Base-by-base conservation (phyloP, 2,797 vertebrate species). In the Bradypus variegatus region DNA sequence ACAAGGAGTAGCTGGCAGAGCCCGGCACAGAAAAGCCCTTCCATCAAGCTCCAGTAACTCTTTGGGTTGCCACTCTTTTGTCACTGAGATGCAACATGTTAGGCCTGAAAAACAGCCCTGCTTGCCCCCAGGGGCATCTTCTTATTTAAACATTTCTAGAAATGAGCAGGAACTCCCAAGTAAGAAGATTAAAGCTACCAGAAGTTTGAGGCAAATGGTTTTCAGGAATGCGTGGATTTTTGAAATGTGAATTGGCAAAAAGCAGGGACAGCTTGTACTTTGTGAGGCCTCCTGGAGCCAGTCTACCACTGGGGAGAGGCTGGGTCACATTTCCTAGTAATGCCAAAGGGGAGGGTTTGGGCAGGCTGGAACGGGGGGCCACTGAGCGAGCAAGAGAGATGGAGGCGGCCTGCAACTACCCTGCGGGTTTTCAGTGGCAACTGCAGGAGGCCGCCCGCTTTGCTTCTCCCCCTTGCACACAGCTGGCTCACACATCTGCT, bases 61-160 rank as follows among this genome's bases (percentile, higher is more conserved):
- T 82, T 23, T 1, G 27, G 41, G 41, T n/a, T 9, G 5, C 33
- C 0, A 0, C 14, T n/a, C 13, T 64, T 27, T 58, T 19, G 75
- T 50, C 58, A 67, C 23, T 27, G 27, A 53, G 78, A 25, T 4
- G 6, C 8, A 45, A 27, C 1, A 69, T 18, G 7, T 6, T 27
- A 82, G 3, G 36, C 55, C 21, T 9, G 60, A 65, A 41, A 10
- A 19, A 12, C 41, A 33, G n/a, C 60, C 78, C 72, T 84, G 84
- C 25, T 67, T 60, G 33, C 58, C 75, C 50, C 88, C 21, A n/a
- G 36, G 48, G 76, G 55, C 53, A 72, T 3, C 33, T 60, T 55
- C 73, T 90, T 79, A 78, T 60, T 86, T 81, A 91, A 29, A 29
- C 55, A 55, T 78, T 94, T 93, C 89, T 81, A 88, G 93, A 95